A percentile compares a stretch with the other conserved stretches of the same genome.
Evolutionary conservation across 2,888 invertebrate species (phyloP).

Genomic region (Eupsilia transversa): DNA sequence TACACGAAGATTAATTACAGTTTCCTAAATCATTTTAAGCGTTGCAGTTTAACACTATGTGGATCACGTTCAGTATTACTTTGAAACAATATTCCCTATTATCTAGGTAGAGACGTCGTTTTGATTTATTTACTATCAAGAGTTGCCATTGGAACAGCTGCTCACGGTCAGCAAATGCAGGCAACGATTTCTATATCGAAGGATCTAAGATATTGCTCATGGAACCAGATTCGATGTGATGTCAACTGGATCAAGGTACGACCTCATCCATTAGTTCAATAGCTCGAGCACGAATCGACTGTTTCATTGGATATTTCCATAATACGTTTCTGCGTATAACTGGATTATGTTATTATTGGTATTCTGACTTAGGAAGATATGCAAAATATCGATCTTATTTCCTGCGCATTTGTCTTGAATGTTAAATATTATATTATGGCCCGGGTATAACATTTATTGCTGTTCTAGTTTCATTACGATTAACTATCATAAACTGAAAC

Average conservation of each 20-base stretch:
- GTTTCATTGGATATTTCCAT: conserved; percentile 53
- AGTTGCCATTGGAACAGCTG: conserved; percentile 36
- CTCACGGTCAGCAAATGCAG: conserved; percentile 33
- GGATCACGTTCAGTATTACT: conserved; percentile 21
- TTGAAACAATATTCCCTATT: background rate
- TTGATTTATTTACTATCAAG: conserved; percentile 10
- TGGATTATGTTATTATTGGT: conserved; percentile 2
- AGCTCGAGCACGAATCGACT: conserved; percentile 70
- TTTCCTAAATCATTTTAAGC: conserved; percentile 46
- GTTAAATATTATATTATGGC: conserved; percentile 33
- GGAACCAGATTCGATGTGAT: conserved; percentile 76
- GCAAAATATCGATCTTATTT: conserved; percentile 5
- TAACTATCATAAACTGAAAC: conserved; percentile 39
- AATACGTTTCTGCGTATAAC: conserved; percentile 29
- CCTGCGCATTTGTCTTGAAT: conserved; percentile 34
- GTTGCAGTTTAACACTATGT: conserved; percentile 37
- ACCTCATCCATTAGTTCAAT: conserved; percentile 84
- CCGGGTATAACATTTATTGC: conserved; percentile 35
- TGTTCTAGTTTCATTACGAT: conserved; percentile 49
- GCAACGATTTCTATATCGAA: conserved; percentile 58
- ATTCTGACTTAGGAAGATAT: conserved; percentile 3
- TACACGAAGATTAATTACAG: conserved; percentile 53
- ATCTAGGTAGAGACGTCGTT: background rate
- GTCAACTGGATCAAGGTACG: conserved; percentile 85
- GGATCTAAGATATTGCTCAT: conserved; percentile 70